phyloP scores from a whole-genome alignment of 2,797 vertebrate genomes.

The Lutjanus campechanus region DNA sequence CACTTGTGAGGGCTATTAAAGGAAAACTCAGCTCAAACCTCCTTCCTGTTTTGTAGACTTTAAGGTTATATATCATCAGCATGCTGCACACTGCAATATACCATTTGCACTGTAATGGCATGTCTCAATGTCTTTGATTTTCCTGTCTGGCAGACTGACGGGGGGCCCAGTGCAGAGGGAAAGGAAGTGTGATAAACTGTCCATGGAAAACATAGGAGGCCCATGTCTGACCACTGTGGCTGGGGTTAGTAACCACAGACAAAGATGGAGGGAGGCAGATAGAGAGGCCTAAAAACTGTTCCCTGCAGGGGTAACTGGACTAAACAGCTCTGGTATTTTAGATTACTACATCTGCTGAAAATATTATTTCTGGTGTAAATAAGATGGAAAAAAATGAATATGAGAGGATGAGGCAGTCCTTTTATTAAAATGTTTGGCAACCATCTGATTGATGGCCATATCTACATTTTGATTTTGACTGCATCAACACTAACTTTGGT shows the following conservation, averaged over 20 bases:
- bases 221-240: slow-evolving; percentile 56
- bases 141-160: slow-evolving; percentile 63
- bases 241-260: slow-evolving; percentile 66
- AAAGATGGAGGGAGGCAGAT: slow-evolving; percentile 66
- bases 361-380: not conserved
- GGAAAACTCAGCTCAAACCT: slow-evolving; percentile 25
- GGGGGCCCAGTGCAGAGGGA: slow-evolving; percentile 54
- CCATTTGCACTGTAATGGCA: slow-evolving; percentile 57
- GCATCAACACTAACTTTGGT: too few relatives aligned
- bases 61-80: slow-evolving; percentile 50
- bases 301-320: slow-evolving; percentile 15
- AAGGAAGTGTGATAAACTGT: slow-evolving; percentile 78
- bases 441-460: not conserved
- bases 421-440: not conserved
- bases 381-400: not conserved
- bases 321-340: slow-evolving; percentile 18
- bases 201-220: slow-evolving; percentile 66
- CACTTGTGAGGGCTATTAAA: slow-evolving; percentile 27
- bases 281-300: slow-evolving; percentile 37
- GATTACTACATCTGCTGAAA: slow-evolving; percentile 1
- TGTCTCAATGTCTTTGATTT: slow-evolving; percentile 68
- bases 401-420: not conserved
- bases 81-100: slow-evolving; percentile 33
- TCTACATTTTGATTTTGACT: not conserved
- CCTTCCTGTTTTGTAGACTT: slow-evolving; percentile 49